Evolutionary conservation across 1,140 invertebrate species (phyloP).

Genomic region (Drosophila ananassae): DNA sequence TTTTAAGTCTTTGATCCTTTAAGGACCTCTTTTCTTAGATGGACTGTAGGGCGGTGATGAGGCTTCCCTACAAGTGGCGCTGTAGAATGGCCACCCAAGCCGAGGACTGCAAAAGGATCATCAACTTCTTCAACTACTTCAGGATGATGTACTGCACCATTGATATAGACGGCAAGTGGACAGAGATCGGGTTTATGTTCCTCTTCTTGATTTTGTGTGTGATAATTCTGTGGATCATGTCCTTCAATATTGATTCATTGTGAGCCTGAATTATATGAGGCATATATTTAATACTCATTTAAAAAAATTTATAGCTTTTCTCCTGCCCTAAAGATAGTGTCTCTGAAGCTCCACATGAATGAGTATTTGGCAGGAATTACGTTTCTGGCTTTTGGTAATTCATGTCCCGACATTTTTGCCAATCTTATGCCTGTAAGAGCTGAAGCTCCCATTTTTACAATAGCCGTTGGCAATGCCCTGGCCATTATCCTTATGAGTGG

Average conservation of each 20-base stretch:
- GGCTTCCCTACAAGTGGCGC: constrained; percentile 18
- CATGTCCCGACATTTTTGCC: constrained; percentile 39
- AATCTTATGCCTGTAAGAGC: constrained; percentile 56
- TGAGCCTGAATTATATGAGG: neutral
- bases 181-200: constrained; percentile 22
- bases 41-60: constrained; percentile 28
- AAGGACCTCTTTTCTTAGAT: constrained; percentile 3
- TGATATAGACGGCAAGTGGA: constrained; percentile 4
- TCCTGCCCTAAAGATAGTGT: constrained; percentile 42
- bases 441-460: constrained; percentile 50
- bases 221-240: constrained; percentile 25
- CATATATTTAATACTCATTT: neutral
- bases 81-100: constrained; percentile 21
- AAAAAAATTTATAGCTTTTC: constrained; percentile 20
- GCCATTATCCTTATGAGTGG: constrained; percentile 47
- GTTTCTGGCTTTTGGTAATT: constrained; percentile 49
- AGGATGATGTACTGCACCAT: constrained; percentile 36
- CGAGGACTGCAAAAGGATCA: constrained; percentile 14
- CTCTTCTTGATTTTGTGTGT: constrained; percentile 20
- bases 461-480: constrained; percentile 40
- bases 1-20: neutral
- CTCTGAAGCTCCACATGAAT: constrained; percentile 41
- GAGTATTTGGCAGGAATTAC: constrained; percentile 57
- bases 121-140: constrained; percentile 39
- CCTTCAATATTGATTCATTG: constrained; percentile 16